Conservation (phyloP, 2,888 invertebrate species). For the Iphiclides podalirius region DNA sequence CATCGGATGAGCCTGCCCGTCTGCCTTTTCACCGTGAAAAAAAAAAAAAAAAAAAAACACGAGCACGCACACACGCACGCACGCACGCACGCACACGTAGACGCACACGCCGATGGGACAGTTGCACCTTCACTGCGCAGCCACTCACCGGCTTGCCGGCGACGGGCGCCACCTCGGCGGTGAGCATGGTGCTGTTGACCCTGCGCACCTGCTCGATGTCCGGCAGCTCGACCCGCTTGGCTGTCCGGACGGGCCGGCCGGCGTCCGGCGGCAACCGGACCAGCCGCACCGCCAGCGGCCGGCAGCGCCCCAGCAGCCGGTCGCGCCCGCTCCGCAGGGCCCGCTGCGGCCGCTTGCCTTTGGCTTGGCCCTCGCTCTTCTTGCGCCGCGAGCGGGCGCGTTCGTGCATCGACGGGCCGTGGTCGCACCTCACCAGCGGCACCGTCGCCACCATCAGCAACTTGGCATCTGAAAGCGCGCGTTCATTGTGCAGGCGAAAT, state of each 20-base stretch:
- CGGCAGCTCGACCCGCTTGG: slow-evolving; percentile 22
- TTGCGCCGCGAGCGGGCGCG: too few species aligned
- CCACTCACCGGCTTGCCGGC: neutral
- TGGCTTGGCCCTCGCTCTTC: neutral
- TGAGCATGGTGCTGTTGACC: slow-evolving; percentile 25
- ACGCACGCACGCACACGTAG: too few species aligned
- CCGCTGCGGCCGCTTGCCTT: neutral
- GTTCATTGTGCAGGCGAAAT: too few species aligned
- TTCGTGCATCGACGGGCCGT: too few species aligned
- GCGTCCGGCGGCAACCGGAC: slow-evolving; percentile 17
- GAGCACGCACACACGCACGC: too few species aligned
- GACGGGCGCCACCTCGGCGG: slow-evolving; percentile 27
- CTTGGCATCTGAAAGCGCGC: slow-evolving; percentile 8
- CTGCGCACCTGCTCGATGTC: slow-evolving; percentile 28
- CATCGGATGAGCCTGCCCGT: too few species aligned
- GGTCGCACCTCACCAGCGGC: slow-evolving; percentile 12
- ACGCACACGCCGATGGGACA: too few species aligned
- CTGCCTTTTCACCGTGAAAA: too few species aligned
- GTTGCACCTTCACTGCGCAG: too few species aligned
- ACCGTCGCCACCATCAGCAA: neutral
- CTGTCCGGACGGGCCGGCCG: slow-evolving; percentile 7
- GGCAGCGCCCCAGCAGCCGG: slow-evolving; percentile 4
- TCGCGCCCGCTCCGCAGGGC: neutral
- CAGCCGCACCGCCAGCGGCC: slow-evolving; percentile 12
- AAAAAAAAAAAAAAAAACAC: too few species aligned